A percentile compares a stretch with the other conserved stretches of the same genome.
Conservation (phyloP, 2,888 invertebrate species). For the Dicyrtoma fusca region DNA sequence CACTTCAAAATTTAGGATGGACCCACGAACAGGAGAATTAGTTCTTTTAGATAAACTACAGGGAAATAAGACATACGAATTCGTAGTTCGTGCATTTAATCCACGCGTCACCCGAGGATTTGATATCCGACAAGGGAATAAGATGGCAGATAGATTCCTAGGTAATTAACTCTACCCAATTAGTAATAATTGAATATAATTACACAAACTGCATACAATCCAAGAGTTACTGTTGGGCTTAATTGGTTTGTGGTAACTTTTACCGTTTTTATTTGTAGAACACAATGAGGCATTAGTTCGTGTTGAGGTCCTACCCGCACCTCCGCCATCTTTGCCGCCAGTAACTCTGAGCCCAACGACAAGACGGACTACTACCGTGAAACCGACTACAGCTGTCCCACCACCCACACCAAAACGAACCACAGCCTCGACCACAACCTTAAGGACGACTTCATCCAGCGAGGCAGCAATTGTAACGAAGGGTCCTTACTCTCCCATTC, state of each 20-base stretch:
- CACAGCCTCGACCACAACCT: neutral
- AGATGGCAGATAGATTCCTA: constrained; percentile 48
- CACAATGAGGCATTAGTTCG: constrained; percentile 54
- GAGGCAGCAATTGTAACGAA: constrained; percentile 34
- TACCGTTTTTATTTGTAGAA: no score
- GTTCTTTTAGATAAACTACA: constrained; percentile 75
- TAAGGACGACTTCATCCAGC: neutral
- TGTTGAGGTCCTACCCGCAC: constrained; percentile 39
- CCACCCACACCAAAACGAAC: constrained; percentile 14
- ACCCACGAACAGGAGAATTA: constrained; percentile 75
- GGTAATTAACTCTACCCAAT: constrained; percentile 35
- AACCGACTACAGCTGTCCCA: constrained; percentile 9
- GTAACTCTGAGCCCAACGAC: constrained; percentile 9
- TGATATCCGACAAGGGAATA: constrained; percentile 52
- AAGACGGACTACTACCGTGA: neutral
- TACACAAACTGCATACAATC: no score
- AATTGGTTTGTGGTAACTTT: no score
- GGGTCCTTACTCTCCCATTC: constrained; percentile 31
- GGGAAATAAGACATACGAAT: constrained; percentile 71
- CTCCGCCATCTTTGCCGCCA: constrained; percentile 21
- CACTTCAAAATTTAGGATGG: constrained; percentile 72
- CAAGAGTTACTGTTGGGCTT: no score
- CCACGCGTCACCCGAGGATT: constrained; percentile 47
- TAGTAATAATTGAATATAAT: neutral
- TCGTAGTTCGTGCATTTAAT: constrained; percentile 62